phyloP scores from a whole-genome alignment of 1,140 invertebrate genomes.

The Dendroctonus ponderosae region DNA sequence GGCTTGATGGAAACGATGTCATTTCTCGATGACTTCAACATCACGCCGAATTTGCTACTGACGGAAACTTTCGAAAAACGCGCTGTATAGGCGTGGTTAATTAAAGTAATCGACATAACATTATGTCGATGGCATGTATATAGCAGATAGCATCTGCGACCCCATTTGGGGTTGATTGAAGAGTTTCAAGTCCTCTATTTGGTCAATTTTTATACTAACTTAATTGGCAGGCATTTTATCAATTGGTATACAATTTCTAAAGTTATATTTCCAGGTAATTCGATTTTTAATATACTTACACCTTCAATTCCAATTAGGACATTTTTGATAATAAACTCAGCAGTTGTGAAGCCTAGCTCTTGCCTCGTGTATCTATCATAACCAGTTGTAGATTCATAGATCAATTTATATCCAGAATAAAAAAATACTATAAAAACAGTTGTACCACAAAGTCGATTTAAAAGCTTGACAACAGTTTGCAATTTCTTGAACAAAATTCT shows the following conservation, averaged over 20 bases:
- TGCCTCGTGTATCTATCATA: neutral
- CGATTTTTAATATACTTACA: too few species aligned
- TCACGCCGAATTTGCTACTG: neutral
- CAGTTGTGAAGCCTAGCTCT: too few species aligned
- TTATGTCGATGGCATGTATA: neutral
- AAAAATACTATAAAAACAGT: neutral
- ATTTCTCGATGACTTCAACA: neutral
- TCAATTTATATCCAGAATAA: slow-evolving; percentile 1
- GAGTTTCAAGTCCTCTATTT: too few species aligned
- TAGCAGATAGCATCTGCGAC: too few species aligned
- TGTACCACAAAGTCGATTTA: neutral
- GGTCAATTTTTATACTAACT: too few species aligned
- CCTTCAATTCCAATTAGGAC: too few species aligned
- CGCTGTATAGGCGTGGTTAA: neutral
- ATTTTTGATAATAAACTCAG: too few species aligned
- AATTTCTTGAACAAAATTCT: neutral
- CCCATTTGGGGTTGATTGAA: too few species aligned
- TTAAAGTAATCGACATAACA: neutral
- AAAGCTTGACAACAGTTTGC: neutral
- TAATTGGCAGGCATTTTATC: too few species aligned
- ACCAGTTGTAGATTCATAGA: neutral
- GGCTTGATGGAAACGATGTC: neutral
- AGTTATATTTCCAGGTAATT: too few species aligned
- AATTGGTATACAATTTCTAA: too few species aligned
- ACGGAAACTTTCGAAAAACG: neutral